Conservation (phyloP, 2,113 vertebrate genomes). For the Brienomyrus brachyistius region DNA sequence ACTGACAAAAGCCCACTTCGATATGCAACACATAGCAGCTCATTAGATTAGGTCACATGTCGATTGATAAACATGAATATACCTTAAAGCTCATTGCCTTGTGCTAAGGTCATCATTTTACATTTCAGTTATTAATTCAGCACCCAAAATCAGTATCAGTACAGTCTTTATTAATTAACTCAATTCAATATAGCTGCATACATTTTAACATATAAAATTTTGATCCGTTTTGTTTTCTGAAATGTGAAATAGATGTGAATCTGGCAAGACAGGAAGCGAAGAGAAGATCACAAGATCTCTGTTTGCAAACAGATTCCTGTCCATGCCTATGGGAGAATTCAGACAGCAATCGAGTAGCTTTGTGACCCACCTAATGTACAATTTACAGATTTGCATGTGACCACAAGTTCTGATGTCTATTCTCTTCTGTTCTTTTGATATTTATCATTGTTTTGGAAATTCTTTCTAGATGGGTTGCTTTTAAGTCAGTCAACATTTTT, state of each 20-base stretch:
- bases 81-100: neutral
- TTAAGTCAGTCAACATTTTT: conserved; percentile 7
- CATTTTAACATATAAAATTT: neutral
- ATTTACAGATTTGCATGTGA: neutral
- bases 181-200: neutral
- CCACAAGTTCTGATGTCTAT: neutral
- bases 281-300: neutral
- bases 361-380: neutral
- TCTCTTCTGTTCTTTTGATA: neutral
- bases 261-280: neutral
- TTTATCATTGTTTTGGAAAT: neutral
- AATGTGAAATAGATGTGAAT: neutral
- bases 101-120: neutral
- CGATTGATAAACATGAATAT: neutral
- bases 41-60: neutral
- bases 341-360: neutral
- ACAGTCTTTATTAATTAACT: neutral
- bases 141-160: neutral
- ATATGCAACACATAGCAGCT: neutral
- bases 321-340: neutral
- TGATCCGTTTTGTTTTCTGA: neutral
- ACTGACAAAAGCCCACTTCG: neutral
- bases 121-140: neutral
- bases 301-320: neutral
- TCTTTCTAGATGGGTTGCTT: neutral